These are phyloP conservation scores for Menidia beryllina DNA, from an alignment of 2,113 vertebrate genomes.

Conservation along the genomic window DNA sequence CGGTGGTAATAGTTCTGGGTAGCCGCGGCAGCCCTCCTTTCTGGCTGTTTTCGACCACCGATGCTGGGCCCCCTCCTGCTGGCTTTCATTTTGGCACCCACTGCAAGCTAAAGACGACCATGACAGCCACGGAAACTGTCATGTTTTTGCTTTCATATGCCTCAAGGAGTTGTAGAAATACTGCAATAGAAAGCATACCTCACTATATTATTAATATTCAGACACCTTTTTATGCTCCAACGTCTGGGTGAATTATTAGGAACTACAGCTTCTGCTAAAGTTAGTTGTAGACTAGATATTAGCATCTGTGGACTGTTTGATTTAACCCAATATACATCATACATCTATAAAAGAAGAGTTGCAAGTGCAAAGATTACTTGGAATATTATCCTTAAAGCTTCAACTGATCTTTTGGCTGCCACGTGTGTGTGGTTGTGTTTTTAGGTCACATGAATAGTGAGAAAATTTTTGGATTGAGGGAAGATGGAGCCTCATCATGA, in stretches of 20 bases:
- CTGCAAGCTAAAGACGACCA: background rate
- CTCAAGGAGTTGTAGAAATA: too few species aligned
- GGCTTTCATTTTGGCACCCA: background rate
- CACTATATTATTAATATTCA: background rate
- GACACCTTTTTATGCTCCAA: background rate
- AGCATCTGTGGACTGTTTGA: too few species aligned
- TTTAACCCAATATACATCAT: too few species aligned
- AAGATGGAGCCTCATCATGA: background rate
- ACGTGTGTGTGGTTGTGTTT: background rate
- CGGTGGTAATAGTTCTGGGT: background rate
- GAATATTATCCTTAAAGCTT: background rate
- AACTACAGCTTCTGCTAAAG: background rate
- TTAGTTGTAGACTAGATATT: too few species aligned
- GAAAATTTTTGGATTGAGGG: background rate
- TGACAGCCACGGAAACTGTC: background rate
- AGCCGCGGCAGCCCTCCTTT: background rate
- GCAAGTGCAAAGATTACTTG: too few species aligned
- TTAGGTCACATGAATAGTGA: background rate
- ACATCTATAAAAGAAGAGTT: too few species aligned
- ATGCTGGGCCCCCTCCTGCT: conserved; percentile 22
- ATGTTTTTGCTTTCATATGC: background rate
- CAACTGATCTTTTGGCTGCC: background rate
- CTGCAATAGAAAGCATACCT: too few species aligned
- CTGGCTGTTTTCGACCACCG: background rate
- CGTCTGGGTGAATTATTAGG: background rate